phyloP scores from a whole-genome alignment of 2,113 vertebrate genomes.

The Pelmatolapia mariae region DNA sequence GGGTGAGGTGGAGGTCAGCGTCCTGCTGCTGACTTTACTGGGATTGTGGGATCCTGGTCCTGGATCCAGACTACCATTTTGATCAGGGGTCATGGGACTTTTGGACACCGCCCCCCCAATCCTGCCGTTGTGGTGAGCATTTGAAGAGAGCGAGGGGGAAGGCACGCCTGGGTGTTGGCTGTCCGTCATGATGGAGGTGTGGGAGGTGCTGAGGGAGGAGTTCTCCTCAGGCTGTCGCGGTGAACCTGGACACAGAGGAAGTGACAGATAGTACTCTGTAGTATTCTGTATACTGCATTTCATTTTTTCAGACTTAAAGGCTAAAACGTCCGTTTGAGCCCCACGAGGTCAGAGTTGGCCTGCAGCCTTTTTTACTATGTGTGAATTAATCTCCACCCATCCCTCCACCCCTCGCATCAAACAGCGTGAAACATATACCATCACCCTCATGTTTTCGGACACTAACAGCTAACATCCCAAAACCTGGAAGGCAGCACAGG shows the following conservation, averaged over 20 bases:
- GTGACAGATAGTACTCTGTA: neutral
- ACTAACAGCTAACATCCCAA: neutral
- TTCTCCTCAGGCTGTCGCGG: neutral
- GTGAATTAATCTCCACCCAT: neutral
- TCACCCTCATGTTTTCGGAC: neutral
- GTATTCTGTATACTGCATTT: neutral
- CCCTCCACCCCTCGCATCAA: neutral
- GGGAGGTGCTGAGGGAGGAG: neutral
- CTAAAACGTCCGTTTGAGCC: neutral
- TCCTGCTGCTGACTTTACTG: neutral
- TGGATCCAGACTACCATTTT: neutral
- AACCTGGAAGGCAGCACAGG: neutral
- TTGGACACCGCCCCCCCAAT: neutral
- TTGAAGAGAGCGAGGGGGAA: neutral
- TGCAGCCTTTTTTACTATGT: neutral
- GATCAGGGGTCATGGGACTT: neutral
- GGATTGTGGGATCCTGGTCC: neutral
- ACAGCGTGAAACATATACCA: neutral
- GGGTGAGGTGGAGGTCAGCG: neutral
- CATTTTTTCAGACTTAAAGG: neutral
- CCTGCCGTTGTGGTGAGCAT: neutral
- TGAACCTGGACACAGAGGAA: neutral
- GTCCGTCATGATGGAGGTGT: constrained; percentile 9
- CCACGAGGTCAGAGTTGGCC: neutral
- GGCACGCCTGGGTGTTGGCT: neutral